Conservation (phyloP, 2,113 vertebrate genomes). For the Neotragus moschatus region DNA sequence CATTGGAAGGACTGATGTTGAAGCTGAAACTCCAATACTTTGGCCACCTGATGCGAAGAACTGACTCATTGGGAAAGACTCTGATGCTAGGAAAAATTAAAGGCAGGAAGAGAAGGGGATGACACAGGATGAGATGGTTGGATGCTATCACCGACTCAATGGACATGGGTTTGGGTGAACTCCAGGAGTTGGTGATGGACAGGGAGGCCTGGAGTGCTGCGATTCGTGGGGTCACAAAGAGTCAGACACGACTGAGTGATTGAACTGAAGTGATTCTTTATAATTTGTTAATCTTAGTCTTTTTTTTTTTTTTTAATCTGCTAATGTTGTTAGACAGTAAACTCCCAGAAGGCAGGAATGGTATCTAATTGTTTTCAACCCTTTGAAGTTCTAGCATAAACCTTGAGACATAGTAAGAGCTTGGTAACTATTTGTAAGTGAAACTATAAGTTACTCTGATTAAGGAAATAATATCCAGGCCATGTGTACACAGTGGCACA, state of each 20-base stretch:
- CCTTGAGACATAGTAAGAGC: neutral
- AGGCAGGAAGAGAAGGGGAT: neutral
- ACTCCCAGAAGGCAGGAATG: neutral
- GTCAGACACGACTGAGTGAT: neutral
- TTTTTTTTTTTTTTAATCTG: neutral
- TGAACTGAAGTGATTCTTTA: neutral
- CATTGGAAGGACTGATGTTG: neutral
- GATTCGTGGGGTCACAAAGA: neutral
- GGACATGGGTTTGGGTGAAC: neutral
- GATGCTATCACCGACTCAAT: neutral
- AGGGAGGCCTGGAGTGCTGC: neutral
- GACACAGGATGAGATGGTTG: neutral
- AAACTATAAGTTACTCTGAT: neutral
- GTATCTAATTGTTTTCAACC: neutral
- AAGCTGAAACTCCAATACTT: neutral
- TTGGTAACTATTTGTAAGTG: neutral
- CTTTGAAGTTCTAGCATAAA: neutral
- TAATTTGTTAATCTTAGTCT: neutral
- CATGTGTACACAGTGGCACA: neutral
- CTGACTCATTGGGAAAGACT: neutral
- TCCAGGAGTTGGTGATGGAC: neutral
- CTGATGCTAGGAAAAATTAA: neutral
- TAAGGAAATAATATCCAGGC: neutral
- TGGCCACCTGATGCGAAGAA: neutral
- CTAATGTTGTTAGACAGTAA: neutral